Percentiles rank a stretch among this genome's conserved stretches.
Evolutionary conservation across 2,888 invertebrate genomes (phyloP).

Genomic region (Macrophya alboannulata): DNA sequence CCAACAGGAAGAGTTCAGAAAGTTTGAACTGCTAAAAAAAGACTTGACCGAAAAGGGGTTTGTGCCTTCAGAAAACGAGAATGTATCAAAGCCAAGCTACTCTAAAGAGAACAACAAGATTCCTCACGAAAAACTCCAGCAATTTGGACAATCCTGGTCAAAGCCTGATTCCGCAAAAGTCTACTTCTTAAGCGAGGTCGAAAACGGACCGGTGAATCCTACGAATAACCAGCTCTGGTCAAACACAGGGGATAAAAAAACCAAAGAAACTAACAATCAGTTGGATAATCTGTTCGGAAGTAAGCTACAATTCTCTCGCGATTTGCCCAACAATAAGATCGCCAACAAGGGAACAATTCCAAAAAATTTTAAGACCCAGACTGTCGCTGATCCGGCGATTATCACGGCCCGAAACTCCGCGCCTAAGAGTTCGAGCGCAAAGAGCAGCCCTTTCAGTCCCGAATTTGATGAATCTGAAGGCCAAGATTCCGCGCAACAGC

Average conservation of each 20-base stretch:
- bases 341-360: slow-evolving; percentile 53
- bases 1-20: slow-evolving; percentile 63
- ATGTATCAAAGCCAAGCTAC: slow-evolving; percentile 62
- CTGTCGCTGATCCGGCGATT: background rate
- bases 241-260: background rate
- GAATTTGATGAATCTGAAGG: slow-evolving; percentile 3
- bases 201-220: background rate
- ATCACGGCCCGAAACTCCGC: background rate
- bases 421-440: background rate
- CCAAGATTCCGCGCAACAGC: background rate
- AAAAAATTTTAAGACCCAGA: slow-evolving; percentile 29
- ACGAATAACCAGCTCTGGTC: slow-evolving; percentile 10
- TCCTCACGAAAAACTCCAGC: slow-evolving; percentile 43
- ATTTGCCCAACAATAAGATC: slow-evolving; percentile 38
- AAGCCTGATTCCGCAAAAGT: slow-evolving; percentile 6
- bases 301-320: slow-evolving; percentile 40
- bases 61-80: slow-evolving; percentile 60
- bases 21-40: slow-evolving; percentile 62
- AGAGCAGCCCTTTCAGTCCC: background rate
- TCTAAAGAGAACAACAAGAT: slow-evolving; percentile 29
- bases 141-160: slow-evolving; percentile 45
- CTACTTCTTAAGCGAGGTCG: slow-evolving; percentile 9
- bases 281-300: slow-evolving; percentile 42
- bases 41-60: slow-evolving; percentile 59
- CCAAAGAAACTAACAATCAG: slow-evolving; percentile 39